These are phyloP conservation scores for Leptobrachium ailaonicum DNA, from an alignment of 2,113 vertebrate species.

Conservation along the genomic window DNA sequence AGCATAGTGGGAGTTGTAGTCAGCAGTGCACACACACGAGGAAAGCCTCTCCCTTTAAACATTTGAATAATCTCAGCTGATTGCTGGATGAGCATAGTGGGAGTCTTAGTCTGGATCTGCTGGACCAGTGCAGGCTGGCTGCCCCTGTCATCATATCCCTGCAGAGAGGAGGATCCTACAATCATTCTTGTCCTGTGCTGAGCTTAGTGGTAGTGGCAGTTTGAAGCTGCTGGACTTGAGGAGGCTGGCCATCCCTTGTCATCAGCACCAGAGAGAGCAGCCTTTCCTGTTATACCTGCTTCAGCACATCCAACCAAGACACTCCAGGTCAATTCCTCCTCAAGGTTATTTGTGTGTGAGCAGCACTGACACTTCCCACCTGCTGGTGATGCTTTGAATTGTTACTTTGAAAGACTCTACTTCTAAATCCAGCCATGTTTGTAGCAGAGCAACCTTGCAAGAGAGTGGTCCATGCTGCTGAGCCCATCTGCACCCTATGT, in stretches of 20 bases:
- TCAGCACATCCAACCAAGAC: conserved; percentile 43
- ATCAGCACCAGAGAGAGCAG: conserved; percentile 1
- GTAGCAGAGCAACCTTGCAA: conserved; percentile 98
- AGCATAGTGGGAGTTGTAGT: not conserved
- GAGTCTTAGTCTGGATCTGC: not conserved
- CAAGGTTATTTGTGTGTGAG: conserved; percentile 67
- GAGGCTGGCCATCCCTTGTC: not conserved
- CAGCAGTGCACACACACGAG: too few species aligned
- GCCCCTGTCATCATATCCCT: too few species aligned
- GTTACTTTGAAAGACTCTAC: conserved; percentile 89
- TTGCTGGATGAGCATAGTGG: not conserved
- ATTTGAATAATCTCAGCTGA: not conserved
- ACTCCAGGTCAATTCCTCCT: conserved; percentile 28
- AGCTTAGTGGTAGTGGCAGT: too few species aligned
- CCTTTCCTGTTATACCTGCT: conserved; percentile 33
- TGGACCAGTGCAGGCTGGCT: too few species aligned
- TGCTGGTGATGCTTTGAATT: conserved; percentile 94
- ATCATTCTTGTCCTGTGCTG: too few species aligned
- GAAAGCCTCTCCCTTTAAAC: too few species aligned
- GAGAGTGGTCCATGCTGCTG: conserved; percentile 87
- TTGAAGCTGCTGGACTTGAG: not conserved
- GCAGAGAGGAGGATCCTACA: too few species aligned
- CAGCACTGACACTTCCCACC: conserved; percentile 84
- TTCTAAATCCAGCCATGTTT: conserved; percentile 99
- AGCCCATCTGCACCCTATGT: conserved; percentile 86